phyloP scores from a whole-genome alignment of 2,888 invertebrate species.

The Empis livida region DNA sequence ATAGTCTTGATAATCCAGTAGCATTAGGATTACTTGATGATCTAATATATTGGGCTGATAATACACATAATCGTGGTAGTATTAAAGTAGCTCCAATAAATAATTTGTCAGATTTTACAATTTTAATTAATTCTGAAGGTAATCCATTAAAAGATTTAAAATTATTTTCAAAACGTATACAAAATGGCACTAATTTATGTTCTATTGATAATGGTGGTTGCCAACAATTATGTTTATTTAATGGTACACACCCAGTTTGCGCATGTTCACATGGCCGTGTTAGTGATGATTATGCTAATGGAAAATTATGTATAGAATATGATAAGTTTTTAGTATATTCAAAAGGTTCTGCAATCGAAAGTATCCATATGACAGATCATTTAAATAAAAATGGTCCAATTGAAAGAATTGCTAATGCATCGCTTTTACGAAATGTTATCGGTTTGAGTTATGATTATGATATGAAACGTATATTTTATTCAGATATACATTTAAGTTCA shows the following conservation, averaged over 20 bases:
- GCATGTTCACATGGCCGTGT: constrained; percentile 74
- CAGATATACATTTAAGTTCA: constrained; percentile 75
- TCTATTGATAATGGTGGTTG: constrained; percentile 55
- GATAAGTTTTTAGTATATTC: constrained; percentile 76
- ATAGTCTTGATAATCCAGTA: constrained; percentile 45
- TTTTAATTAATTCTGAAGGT: constrained; percentile 45
- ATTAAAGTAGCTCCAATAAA: constrained; percentile 48
- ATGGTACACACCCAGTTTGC: constrained; percentile 54
- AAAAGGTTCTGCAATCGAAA: constrained; percentile 51
- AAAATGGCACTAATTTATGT: constrained; percentile 51
- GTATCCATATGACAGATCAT: constrained; percentile 60
- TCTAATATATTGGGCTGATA: constrained; percentile 66
- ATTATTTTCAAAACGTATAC: constrained; percentile 43
- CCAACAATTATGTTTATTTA: constrained; percentile 63
- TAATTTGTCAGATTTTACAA: constrained; percentile 43
- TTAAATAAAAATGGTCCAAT: constrained; percentile 65
- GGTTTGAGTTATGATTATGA: constrained; percentile 69
- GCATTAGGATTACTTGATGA: constrained; percentile 51
- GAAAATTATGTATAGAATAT: constrained; percentile 56
- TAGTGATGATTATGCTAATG: constrained; percentile 38
- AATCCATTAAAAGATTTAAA: constrained; percentile 58
- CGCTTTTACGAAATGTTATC: constrained; percentile 72
- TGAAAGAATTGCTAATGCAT: constrained; percentile 55
- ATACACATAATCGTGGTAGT: constrained; percentile 39
- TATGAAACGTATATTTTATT: constrained; percentile 61